Base-by-base conservation (phyloP, 2,888 invertebrate genomes). In the Trichopoda pennipes region DNA sequence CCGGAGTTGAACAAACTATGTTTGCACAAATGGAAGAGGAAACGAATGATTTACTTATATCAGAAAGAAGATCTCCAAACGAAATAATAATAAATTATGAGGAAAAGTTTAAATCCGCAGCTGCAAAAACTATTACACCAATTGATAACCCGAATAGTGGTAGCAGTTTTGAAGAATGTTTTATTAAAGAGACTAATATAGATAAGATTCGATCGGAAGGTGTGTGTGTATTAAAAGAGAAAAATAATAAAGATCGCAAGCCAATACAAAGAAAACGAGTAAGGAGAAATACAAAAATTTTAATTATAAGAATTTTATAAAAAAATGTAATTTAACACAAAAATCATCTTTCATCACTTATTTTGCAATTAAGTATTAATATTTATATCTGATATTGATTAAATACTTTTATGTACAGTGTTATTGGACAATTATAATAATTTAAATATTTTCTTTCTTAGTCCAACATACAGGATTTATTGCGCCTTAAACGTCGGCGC, bases 161-260 rank as follows among this genome's bases (percentile, higher is more conserved):
- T 12, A 74, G 61, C 6, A 72, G 74, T 28, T 82, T 82, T 51
- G 82, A 82, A 51, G 82, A 82, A 19, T 79, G 79, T 58, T 82
- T 82, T 53, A 79, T 82, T 12, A 75, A 82, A 3, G 82, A 82
- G 23, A 79, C 69, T 10, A 80, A 83, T 9, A 80, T 82, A 60
- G 80, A 80, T 38, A 80, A 66, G 35, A 77, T 80, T 17, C 80
- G 77, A 12, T 55, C 80, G 2, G 73, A 76, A 64, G 77, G 74
- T n/a, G 64, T 79, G 6, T 77, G 76, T 66, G 73, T 73, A 10
- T 44, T 75, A 16, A 72, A 76, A 47, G 77, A 80, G 16, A 77
- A 66, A 42, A 64, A 60, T 38, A 16, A 12, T 6, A 49, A 38
- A 16, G 9, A 8, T 35, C 49, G 17, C n/a, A 80, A 53, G 19